phyloP scores from a whole-genome alignment of 2,113 vertebrate genomes.

The Pitta sordida region DNA sequence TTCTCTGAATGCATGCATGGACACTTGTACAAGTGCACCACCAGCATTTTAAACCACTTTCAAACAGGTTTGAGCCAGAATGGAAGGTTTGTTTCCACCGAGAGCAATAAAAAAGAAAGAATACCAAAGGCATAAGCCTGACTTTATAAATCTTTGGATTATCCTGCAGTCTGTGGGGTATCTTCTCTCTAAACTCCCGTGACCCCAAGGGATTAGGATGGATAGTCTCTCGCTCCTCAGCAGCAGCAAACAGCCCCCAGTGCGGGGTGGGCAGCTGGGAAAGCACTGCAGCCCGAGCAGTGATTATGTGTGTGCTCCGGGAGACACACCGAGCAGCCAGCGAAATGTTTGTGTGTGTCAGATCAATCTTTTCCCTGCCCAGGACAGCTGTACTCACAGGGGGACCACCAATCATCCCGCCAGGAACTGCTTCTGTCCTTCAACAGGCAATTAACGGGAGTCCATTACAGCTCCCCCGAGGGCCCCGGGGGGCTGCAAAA shows the following conservation, averaged over 20 bases:
- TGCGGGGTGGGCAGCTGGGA: constrained; percentile 36
- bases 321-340: constrained; percentile 1
- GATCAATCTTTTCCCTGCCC: constrained; percentile 73
- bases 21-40: neutral
- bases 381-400: constrained; percentile 78
- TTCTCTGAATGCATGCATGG: neutral
- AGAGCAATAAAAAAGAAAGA: neutral
- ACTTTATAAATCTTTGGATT: constrained; percentile 72
- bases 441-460: constrained; percentile 85
- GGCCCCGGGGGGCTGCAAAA: constrained; percentile 64
- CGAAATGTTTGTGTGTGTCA: constrained; percentile 65
- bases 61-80: neutral
- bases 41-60: constrained; percentile 8
- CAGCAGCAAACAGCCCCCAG: constrained; percentile 23
- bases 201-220: constrained; percentile 58
- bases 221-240: constrained; percentile 20
- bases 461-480: constrained; percentile 81
- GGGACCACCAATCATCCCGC: constrained; percentile 80
- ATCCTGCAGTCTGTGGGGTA: constrained; percentile 56
- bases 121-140: constrained; percentile 6
- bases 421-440: constrained; percentile 84
- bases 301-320: constrained; percentile 41
- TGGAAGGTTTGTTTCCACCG: neutral
- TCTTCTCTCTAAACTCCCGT: constrained; percentile 56
- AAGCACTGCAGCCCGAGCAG: constrained; percentile 39